Evolutionary conservation across 2,113 vertebrate genomes (phyloP), one percentile per base, ranked within the genome.

Genomic region (Macaca nemestrina): DNA sequence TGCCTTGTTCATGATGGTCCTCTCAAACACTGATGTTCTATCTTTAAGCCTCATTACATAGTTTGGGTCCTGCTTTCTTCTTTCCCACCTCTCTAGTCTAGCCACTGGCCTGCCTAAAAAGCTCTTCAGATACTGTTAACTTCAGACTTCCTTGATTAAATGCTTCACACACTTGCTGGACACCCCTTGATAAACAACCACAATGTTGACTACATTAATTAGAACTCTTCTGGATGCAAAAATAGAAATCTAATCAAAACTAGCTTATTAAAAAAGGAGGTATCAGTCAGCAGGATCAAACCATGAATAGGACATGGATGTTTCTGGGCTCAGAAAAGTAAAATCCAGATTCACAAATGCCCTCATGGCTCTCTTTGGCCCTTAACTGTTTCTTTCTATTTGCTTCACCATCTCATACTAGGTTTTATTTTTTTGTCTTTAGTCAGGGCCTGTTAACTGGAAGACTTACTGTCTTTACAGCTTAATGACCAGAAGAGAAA

Each of bases 271-370:
- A n/a, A 48, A 83, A 83, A 72, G 5, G 10, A 70, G 22, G 22
- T 45, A 11, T 27, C 43, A 55, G 11, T 20, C 59, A 78, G 9
- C 82, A 97, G 17, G 13, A 38, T 92, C 72, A 81, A 78, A 68
- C 8, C 35, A 72, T 1, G 0, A 2, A 76, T n/a, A 92, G 2
- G 4, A 30, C 48, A 55, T 9, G 4, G 2, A 3, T 80, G 8
- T 80, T 38, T 85, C 13, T 55, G 30, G 35, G 30, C 35, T 91
- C 35, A 95, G 23, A 38, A 88, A 94, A 75, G 70, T 8, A 14
- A 86, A 55, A 92, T 73, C 8, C 43, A 92, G 59, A 81, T 43
- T 94, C 25, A 72, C 17, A 86, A 87, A 57, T 22, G 14, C 8
- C n/a, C 12, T 61, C 45, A 16, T 20, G 27, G 23, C 20, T 83